Evolutionary conservation across 2,113 vertebrate genomes (phyloP).

Genomic region (Lagopus leucura): DNA sequence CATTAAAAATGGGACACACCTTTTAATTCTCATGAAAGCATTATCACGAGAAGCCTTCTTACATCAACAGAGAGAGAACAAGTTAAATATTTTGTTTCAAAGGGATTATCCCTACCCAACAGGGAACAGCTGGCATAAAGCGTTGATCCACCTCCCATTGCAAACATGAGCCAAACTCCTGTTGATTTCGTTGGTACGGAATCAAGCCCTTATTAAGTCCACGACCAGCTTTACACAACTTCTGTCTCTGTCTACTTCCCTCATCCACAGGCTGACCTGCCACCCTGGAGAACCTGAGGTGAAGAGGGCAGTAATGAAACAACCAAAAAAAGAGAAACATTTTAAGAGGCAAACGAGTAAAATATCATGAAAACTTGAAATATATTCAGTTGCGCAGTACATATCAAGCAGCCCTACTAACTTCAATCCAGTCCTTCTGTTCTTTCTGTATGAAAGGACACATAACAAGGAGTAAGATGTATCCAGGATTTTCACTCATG

Average conservation of each 20-base stretch:
- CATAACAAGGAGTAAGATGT: neutral
- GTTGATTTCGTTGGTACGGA: slow-evolving; percentile 46
- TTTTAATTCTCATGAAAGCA: slow-evolving; percentile 42
- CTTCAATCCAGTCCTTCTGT: neutral
- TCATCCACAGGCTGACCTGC: neutral
- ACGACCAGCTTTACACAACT: slow-evolving; percentile 27
- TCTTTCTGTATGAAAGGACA: neutral
- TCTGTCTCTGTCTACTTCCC: slow-evolving; percentile 6
- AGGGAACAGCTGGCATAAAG: slow-evolving; percentile 57
- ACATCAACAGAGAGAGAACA: slow-evolving; percentile 50
- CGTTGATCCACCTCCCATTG: slow-evolving; percentile 17
- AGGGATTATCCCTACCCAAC: slow-evolving; percentile 60
- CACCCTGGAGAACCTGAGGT: neutral
- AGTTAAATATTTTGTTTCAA: slow-evolving; percentile 69
- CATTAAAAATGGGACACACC: slow-evolving; percentile 16
- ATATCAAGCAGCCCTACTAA: neutral
- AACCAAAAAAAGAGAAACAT: neutral
- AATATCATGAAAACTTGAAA: neutral
- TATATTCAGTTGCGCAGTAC: neutral
- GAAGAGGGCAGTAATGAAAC: neutral
- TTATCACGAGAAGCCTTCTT: slow-evolving; percentile 33
- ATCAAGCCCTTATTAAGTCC: slow-evolving; percentile 53
- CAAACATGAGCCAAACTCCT: slow-evolving; percentile 48
- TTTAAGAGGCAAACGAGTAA: neutral
- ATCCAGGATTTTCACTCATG: neutral